These are phyloP conservation scores for Zaprionus inermis DNA, from an alignment of 1,140 invertebrate species.

Conservation along the genomic window DNA sequence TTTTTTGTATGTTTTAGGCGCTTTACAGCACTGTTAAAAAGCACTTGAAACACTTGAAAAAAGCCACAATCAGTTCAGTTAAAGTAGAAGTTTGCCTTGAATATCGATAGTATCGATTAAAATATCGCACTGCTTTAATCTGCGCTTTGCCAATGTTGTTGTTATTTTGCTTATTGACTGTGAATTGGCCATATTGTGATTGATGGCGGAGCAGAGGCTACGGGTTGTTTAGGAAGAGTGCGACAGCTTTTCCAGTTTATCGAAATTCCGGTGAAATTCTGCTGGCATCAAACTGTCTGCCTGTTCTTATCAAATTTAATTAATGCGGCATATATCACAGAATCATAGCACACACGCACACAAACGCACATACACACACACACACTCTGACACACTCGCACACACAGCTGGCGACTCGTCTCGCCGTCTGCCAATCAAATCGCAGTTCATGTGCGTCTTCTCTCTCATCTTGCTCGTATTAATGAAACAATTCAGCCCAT, in stretches of 20 bases:
- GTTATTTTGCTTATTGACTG: constrained; percentile 10
- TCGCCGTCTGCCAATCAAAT: constrained; percentile 31
- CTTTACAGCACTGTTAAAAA: no score
- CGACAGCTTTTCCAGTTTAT: constrained; percentile 52
- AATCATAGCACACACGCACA: constrained; percentile 59
- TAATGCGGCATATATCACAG: constrained; percentile 73
- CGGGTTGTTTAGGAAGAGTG: no score
- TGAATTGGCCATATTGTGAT: constrained; percentile 27
- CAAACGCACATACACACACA: constrained; percentile 10
- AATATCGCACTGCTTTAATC: constrained; percentile 16
- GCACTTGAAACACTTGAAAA: no score
- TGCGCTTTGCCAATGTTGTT: constrained; percentile 4
- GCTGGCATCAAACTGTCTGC: constrained; percentile 42
- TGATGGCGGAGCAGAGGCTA: no score
- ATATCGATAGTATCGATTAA: background rate
- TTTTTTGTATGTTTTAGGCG: no score
- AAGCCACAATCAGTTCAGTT: no score
- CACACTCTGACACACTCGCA: constrained; percentile 11
- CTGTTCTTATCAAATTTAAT: constrained; percentile 73
- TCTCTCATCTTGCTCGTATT: constrained; percentile 13
- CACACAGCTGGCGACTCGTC: constrained; percentile 18
- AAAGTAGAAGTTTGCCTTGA: no score
- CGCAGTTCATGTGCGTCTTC: constrained; percentile 10
- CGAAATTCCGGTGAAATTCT: constrained; percentile 55
- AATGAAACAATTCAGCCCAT: background rate